Evolutionary conservation across 1,140 invertebrate genomes (phyloP), one percentile per base, ranked within the genome.

Genomic region (Dysdera silvatica): DNA sequence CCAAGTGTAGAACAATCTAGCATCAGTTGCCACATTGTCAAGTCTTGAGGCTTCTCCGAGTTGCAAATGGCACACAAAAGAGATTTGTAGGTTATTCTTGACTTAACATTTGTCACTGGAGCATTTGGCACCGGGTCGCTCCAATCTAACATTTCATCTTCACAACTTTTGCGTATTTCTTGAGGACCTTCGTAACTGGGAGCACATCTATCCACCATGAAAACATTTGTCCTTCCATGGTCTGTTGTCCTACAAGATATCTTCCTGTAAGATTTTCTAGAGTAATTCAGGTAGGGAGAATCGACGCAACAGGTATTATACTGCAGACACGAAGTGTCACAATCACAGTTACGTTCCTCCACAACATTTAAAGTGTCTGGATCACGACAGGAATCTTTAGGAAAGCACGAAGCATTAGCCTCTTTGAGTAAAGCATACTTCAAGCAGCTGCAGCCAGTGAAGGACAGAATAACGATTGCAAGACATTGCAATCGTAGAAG

Each of bases 11-110:
- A 48, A 2, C 61, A 63, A 35, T 63, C 61, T 12, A 63, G 5
- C 4, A 43, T 24, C 4, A 56, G 37, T n/a, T 63, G 61, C 61
- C 61, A 63, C 61, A 63, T 55, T 32, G 23, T 32, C 8, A 63
- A 35, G 10, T 48, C 33, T 3, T 24, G 33, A 2, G 33, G 31
- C 18, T 63, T 16, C 18, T 63, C 61, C 3, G 31, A 43, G n/a
- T 63, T 55, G 41, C 61, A 63, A 53, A 63, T 16, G 26, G 52
- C 61, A 28, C 61, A 63, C 24, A 63, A 55, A 12, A 63, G 31
- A 14, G 41, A 48, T 16, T 63, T 63, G 53, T 56, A 63, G 4
- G 61, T 63, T 18, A 35, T 63, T 10, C 45, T 43, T 1, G 52
- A 48, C 1, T 12, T 6, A 8, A 29, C 31, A 29, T 63, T 45